Percentiles rank a stretch among this genome's conserved stretches.
phyloP scores from a whole-genome alignment of 2,888 invertebrate genomes.

The Hirudinaria manillensis region DNA sequence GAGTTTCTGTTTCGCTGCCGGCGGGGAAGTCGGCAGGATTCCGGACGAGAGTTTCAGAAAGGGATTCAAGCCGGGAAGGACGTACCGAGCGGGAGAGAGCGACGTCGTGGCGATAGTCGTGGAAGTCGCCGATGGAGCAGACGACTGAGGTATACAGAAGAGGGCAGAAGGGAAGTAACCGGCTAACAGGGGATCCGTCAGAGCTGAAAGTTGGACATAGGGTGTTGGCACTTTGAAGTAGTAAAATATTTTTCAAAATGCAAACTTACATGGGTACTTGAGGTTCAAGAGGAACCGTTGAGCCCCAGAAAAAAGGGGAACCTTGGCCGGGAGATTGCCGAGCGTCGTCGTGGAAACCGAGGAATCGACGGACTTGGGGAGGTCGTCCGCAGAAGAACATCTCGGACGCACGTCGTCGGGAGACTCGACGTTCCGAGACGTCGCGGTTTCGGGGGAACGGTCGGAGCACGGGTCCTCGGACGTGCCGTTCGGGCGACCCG shows the following conservation, averaged over 20 bases:
- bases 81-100: not conserved
- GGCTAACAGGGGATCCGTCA: slow-evolving; percentile 4
- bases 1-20: not conserved
- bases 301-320: not conserved
- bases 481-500: not conserved
- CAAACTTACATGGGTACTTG: slow-evolving; percentile 6
- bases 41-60: not conserved
- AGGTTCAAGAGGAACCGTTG: not conserved
- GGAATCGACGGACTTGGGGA: not conserved
- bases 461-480: not conserved
- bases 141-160: slow-evolving; percentile 9
- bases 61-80: slow-evolving; percentile 52
- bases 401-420: not conserved
- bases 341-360: not conserved
- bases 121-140: not conserved
- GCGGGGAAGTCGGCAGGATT: not conserved
- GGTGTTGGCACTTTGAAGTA: not conserved
- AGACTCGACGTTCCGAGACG: not conserved
- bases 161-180: slow-evolving; percentile 1
- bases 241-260: not conserved
- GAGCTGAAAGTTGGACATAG: not conserved
- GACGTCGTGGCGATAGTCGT: not conserved
- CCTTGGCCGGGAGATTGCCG: not conserved
- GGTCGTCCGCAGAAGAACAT: not conserved
- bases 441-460: not conserved